Conservation (phyloP, 2,888 invertebrate genomes). For the Rhingia rostrata region DNA sequence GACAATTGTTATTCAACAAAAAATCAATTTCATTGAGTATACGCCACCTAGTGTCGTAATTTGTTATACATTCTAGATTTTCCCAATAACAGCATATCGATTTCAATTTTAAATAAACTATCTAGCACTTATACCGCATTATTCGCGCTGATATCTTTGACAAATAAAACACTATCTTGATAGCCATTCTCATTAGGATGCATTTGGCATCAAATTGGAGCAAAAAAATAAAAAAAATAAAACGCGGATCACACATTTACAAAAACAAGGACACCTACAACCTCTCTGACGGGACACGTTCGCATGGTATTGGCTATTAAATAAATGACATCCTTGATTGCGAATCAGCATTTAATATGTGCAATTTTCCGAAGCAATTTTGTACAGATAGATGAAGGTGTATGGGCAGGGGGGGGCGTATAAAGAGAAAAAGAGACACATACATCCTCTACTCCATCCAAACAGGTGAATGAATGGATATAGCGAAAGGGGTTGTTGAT, state of each 20-base stretch:
- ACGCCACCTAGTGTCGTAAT: slow-evolving; percentile 11
- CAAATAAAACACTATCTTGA: slow-evolving; percentile 40
- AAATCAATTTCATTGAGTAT: slow-evolving; percentile 68
- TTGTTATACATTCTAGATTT: slow-evolving; percentile 23
- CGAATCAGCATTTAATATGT: slow-evolving; percentile 72
- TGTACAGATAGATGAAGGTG: background rate
- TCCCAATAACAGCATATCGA: slow-evolving; percentile 51
- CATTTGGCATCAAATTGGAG: slow-evolving; percentile 48
- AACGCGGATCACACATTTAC: background rate
- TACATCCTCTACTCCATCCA: slow-evolving; percentile 3
- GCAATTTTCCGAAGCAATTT: slow-evolving; percentile 69
- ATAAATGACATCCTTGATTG: slow-evolving; percentile 74
- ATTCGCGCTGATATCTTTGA: slow-evolving; percentile 22
- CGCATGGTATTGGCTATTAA: slow-evolving; percentile 70
- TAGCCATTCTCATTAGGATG: slow-evolving; percentile 53
- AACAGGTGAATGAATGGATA: slow-evolving; percentile 51
- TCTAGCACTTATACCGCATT: slow-evolving; percentile 37
- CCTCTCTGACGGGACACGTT: slow-evolving; percentile 48
- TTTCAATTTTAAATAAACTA: slow-evolving; percentile 21
- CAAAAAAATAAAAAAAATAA: slow-evolving; percentile 7
- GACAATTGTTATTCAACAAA: slow-evolving; percentile 58
- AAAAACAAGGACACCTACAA: slow-evolving; percentile 28
- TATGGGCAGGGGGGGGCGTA: no score
- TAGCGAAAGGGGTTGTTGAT: slow-evolving; percentile 38
- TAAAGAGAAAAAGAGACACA: background rate